A percentile compares a stretch with the other conserved stretches of the same genome.
phyloP scores from a whole-genome alignment of 1,140 invertebrate species.

The Papilio glaucus region DNA sequence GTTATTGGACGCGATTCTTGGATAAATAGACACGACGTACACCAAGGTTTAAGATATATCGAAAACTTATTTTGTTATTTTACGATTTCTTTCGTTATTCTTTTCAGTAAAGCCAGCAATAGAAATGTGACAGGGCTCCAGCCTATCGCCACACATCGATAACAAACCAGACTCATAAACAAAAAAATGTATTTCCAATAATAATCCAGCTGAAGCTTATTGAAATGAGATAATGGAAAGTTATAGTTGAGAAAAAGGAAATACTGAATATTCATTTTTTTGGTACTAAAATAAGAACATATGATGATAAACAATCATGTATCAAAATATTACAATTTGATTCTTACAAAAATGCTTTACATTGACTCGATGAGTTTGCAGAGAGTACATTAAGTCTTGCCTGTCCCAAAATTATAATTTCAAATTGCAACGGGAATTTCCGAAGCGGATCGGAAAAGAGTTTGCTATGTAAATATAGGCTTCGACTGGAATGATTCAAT shows the following conservation, averaged over 20 bases:
- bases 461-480: conserved; percentile 24
- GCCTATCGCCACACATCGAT: too few species aligned
- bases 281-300: too few species aligned
- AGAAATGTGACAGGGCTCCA: too few species aligned
- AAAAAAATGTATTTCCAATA: too few species aligned
- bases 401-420: conserved; percentile 22
- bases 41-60: neutral
- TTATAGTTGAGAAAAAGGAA: too few species aligned
- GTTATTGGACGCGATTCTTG: conserved; percentile 1
- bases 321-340: too few species aligned
- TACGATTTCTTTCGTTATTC: neutral
- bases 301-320: too few species aligned
- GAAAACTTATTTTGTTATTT: neutral
- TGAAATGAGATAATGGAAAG: too few species aligned
- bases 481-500: conserved; percentile 20
- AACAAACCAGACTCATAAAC: too few species aligned
- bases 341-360: neutral
- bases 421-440: conserved; percentile 16
- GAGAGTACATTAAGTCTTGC: neutral
- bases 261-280: too few species aligned
- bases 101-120: too few species aligned
- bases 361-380: neutral
- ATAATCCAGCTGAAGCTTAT: too few species aligned
- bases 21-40: neutral
- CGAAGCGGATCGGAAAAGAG: neutral